These are phyloP conservation scores for Nothobranchius kuhntae DNA, from an alignment of 2,113 vertebrate species.

Conservation along the genomic window DNA sequence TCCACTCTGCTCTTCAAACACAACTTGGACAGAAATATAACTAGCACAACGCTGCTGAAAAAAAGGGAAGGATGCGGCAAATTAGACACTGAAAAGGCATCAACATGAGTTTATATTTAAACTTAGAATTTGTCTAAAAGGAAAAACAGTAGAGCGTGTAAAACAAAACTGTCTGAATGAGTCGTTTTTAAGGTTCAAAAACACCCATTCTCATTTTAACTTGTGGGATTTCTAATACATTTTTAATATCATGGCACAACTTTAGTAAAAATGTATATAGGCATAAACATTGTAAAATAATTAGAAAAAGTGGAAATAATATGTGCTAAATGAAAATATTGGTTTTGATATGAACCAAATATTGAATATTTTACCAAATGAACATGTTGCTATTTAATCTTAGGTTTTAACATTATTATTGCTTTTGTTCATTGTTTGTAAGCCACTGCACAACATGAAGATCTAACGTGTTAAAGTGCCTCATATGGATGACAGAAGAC, in stretches of 20 bases:
- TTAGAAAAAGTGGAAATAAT: not conserved
- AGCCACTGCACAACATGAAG: conserved; percentile 4
- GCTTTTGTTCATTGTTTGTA: conserved; percentile 1
- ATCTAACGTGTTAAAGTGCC: conserved; percentile 31
- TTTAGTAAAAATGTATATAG: too few species aligned
- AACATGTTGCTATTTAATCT: too few species aligned
- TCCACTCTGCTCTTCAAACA: conserved; percentile 68
- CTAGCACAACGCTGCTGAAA: conserved; percentile 20
- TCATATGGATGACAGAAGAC: conserved; percentile 31
- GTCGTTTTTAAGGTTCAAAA: not conserved
- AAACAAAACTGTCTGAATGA: not conserved
- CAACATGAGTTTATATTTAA: conserved; percentile 37
- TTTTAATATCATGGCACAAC: too few species aligned
- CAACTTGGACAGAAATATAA: conserved; percentile 20
- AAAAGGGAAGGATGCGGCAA: conserved; percentile 10
- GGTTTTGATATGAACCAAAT: not conserved
- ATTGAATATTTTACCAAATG: not conserved
- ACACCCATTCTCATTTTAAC: not conserved
- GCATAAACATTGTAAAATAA: not conserved
- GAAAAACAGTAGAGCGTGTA: not conserved
- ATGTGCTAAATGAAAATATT: not conserved
- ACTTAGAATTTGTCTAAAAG: conserved; percentile 37
- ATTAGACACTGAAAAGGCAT: conserved; percentile 62
- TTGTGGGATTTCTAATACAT: not conserved
- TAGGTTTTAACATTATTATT: too few species aligned